These are phyloP conservation scores for Corvus moneduloides DNA, from an alignment of 2,113 vertebrate genomes.

Conservation along the genomic window DNA sequence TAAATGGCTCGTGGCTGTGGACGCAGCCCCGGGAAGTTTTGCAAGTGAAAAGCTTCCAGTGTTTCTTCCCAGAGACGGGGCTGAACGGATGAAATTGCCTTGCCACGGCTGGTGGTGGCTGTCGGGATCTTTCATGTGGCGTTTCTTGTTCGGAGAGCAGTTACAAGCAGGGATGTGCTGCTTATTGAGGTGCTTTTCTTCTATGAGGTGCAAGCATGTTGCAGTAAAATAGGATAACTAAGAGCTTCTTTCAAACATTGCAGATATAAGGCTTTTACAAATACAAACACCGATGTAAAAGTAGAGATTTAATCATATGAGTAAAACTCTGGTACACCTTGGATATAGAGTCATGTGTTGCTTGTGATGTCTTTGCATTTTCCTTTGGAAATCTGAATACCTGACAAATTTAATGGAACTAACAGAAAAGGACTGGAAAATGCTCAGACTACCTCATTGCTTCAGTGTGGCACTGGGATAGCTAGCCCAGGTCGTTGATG, in stretches of 20 bases:
- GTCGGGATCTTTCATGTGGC: neutral
- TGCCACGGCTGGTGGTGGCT: neutral
- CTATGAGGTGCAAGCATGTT: accelerated
- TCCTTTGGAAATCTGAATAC: neutral
- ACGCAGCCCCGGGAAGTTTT: neutral
- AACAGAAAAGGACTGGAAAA: neutral
- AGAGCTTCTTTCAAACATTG: neutral
- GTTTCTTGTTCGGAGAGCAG: neutral
- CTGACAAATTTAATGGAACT: neutral
- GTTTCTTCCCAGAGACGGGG: neutral
- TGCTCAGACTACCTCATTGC: accelerated
- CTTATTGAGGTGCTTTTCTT: neutral
- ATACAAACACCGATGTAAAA: neutral
- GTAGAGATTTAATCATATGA: neutral
- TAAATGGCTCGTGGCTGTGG: neutral
- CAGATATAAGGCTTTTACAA: neutral
- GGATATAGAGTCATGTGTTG: neutral
- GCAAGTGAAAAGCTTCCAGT: neutral
- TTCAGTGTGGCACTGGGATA: neutral
- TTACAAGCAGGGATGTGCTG: neutral
- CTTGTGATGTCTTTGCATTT: neutral
- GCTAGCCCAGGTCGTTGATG: neutral
- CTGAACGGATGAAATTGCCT: neutral
- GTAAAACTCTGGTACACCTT: neutral
- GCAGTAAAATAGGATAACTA: neutral